Evolutionary conservation across 1,140 invertebrate genomes (phyloP).

Genomic region (Frieseomelitta varia): DNA sequence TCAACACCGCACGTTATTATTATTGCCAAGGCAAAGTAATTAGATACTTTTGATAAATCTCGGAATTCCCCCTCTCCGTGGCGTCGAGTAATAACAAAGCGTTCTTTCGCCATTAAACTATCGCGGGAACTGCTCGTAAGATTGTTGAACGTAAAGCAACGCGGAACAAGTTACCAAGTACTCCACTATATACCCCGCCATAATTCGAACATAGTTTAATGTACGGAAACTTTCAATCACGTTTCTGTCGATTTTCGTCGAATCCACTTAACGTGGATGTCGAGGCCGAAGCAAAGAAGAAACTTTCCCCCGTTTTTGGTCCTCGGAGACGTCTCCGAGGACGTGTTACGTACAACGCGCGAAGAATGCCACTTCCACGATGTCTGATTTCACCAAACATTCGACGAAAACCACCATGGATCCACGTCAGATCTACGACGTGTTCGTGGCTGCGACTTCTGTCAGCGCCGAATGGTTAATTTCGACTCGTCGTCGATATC

Average conservation of each 20-base stretch:
- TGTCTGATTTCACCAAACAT: too few relatives aligned
- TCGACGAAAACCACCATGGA: not conserved
- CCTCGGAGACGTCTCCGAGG: not conserved
- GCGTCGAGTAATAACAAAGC: too few relatives aligned
- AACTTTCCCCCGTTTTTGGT: not conserved
- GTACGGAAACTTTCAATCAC: not conserved
- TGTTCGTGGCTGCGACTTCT: constrained; percentile 12
- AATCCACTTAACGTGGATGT: not conserved
- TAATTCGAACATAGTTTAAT: too few relatives aligned
- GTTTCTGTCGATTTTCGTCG: not conserved
- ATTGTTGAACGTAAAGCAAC: too few relatives aligned
- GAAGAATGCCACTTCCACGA: not conserved
- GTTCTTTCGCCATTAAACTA: too few relatives aligned
- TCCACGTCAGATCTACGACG: not conserved
- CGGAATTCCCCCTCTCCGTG: too few relatives aligned
- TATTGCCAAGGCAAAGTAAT: too few relatives aligned
- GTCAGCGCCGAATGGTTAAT: constrained; percentile 56
- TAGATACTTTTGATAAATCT: too few relatives aligned
- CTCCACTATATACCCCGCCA: too few relatives aligned
- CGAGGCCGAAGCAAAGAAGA: not conserved
- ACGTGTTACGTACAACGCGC: not conserved
- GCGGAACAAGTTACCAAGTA: too few relatives aligned
- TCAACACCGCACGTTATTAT: too few relatives aligned
- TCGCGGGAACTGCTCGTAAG: too few relatives aligned
- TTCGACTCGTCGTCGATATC: constrained; percentile 54